These are phyloP conservation scores for Lochmaea crataegi DNA, from an alignment of 2,888 invertebrate genomes.

Conservation along the genomic window DNA sequence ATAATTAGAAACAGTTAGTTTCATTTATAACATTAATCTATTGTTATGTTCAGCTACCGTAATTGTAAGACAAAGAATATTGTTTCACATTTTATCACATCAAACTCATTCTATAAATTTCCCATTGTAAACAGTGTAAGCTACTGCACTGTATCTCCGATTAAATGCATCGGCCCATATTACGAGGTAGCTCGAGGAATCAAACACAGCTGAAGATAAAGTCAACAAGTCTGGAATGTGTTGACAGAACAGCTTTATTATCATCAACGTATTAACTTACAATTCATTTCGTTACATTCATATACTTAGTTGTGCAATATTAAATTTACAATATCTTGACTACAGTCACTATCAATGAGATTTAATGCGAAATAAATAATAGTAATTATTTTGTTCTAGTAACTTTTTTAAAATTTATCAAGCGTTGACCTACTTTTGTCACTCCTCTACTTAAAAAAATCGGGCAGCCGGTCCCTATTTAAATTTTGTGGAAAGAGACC, in stretches of 20 bases:
- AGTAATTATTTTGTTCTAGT: too few relatives aligned
- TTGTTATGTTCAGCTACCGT: not conserved
- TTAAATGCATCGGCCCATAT: constrained; percentile 52
- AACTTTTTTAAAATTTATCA: too few relatives aligned
- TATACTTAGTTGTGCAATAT: constrained; percentile 30
- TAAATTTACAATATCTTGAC: not conserved
- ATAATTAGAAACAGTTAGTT: too few relatives aligned
- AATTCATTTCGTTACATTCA: constrained; percentile 26
- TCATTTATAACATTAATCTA: too few relatives aligned
- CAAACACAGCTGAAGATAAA: constrained; percentile 61
- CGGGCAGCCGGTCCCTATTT: too few relatives aligned
- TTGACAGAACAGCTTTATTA: constrained; percentile 57
- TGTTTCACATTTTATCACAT: too few relatives aligned
- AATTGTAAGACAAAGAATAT: too few relatives aligned
- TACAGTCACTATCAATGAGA: too few relatives aligned
- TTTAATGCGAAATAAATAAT: too few relatives aligned
- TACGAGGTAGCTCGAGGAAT: constrained; percentile 56
- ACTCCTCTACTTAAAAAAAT: too few relatives aligned
- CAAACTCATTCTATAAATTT: not conserved
- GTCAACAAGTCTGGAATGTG: constrained; percentile 58
- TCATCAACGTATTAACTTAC: constrained; percentile 44
- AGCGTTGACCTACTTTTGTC: too few relatives aligned
- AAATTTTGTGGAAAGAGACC: too few relatives aligned
- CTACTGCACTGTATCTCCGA: constrained; percentile 45
- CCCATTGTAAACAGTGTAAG: not conserved